Evolutionary conservation across 2,888 invertebrate species (phyloP), one percentile per base, ranked within the genome.

Genomic region (Drosophila longiperda): DNA sequence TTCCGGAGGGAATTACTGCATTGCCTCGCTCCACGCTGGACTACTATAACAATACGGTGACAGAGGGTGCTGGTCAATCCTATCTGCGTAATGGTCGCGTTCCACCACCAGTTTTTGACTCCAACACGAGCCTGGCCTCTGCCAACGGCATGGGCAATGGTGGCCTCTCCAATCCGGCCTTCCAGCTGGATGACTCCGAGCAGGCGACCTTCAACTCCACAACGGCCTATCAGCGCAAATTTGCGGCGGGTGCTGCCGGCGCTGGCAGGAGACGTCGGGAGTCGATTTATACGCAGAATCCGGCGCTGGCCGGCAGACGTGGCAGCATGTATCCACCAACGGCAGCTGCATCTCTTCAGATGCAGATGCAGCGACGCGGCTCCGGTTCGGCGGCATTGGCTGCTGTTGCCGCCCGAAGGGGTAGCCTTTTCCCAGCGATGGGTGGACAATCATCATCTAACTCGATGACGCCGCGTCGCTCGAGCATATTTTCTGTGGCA

Each of bases 401-500:
- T 0, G 73, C 80, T 0, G 90, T 82, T 4, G 82, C 86, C 2
- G 86, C 89, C 0, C 89, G 92, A 3, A 82, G 92, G 3, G 92
- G 91, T 58, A 92, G 92, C 60, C 81, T 92, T 4, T 92, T 92
- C 65, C 90, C 91, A 0, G 76, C 78, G 3, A 75, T 78, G 1
- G 57, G 57, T 2, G 36, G n/a, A 8, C 26, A 26, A 26, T 6
- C 42, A 26, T 6, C 57, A 2, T n/a, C 42, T 12, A 42, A n/a
- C 1, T 45, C 52, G 1, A 17, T 61, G 20, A 58, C 85, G 74
- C 66, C 91, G 71, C 73, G 92, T 54, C 82, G 92, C 66, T 84
- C 87, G 8, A 92, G 92, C 73, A 72, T 91, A 52, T 95, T 92
- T 61, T 91, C 92, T 9, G 84, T 91, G 1, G 84, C 92, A 15